phyloP scores from a whole-genome alignment of 2,113 vertebrate genomes.

The Triplophysa siluroides region DNA sequence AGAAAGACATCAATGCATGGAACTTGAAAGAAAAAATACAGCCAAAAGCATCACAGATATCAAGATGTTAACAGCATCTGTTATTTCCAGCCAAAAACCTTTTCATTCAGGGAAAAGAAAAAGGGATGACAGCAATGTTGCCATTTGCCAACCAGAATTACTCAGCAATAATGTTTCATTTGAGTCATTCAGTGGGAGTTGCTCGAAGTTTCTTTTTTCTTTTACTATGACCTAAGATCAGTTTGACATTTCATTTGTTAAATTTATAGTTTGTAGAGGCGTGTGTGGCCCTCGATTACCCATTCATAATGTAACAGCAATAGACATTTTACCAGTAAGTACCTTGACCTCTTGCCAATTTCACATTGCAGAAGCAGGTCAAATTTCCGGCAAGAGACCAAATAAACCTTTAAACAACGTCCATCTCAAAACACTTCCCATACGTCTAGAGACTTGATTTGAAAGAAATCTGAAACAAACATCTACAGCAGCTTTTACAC shows the following conservation, averaged over 20 bases:
- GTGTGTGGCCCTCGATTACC: not conserved
- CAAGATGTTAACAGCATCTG: conserved; percentile 1
- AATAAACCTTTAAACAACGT: conserved; percentile 5
- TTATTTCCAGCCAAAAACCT: not conserved
- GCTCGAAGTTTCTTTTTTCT: not conserved
- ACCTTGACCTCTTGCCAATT: conserved; percentile 7
- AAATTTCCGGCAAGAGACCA: conserved; percentile 8
- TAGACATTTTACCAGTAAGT: not conserved
- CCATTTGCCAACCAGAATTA: not conserved
- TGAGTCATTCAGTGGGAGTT: not conserved
- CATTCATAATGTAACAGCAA: not conserved
- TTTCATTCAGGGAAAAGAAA: not conserved
- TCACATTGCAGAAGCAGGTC: conserved; percentile 11
- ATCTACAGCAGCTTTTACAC: not conserved
- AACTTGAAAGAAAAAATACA: not conserved
- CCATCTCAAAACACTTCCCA: not conserved
- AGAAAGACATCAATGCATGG: not conserved
- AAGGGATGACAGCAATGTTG: not conserved
- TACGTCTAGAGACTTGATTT: not conserved
- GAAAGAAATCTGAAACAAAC: conserved; percentile 14
- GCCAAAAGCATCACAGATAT: not conserved
- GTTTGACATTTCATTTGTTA: not conserved
- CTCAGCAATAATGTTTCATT: not conserved
- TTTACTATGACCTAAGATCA: conserved; percentile 13
- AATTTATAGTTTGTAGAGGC: not conserved